A percentile compares a stretch with the other conserved stretches of the same genome.
Conservation (phyloP, 1,140 invertebrate genomes). For the Pollicipes pollicipes region DNA sequence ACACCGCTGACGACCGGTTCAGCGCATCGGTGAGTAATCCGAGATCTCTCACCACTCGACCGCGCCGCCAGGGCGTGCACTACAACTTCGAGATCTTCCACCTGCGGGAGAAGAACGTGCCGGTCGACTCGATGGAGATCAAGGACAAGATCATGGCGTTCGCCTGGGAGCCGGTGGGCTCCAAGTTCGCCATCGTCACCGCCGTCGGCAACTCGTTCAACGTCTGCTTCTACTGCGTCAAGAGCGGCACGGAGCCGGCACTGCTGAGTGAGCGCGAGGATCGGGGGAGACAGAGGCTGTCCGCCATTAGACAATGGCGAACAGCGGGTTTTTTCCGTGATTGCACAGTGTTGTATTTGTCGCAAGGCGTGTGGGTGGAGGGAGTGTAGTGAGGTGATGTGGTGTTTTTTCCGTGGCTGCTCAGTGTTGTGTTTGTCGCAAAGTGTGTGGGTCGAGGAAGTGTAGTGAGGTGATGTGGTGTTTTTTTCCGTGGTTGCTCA, state of each 20-base stretch:
- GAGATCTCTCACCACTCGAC: no score
- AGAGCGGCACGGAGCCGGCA: conserved; percentile 64
- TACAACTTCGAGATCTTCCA: conserved; percentile 99
- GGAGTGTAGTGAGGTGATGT: no score
- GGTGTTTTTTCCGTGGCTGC: no score
- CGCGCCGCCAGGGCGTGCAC: conserved; percentile 51
- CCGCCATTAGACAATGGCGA: not conserved
- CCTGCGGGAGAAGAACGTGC: conserved; percentile 92
- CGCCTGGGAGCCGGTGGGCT: conserved; percentile 94
- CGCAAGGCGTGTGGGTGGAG: no score
- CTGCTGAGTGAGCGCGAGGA: conserved; percentile 52
- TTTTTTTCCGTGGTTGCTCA: no score
- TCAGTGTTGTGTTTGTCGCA: no score
- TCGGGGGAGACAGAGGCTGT: not conserved
- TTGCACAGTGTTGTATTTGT: no score
- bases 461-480: no score
- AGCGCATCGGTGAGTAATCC: no score
- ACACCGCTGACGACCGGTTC: no score
- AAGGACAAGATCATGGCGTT: conserved; percentile 48
- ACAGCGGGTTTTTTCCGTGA: no score
- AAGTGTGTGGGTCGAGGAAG: no score
- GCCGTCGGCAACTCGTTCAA: conserved; percentile 46
- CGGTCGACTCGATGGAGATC: conserved; percentile 91
- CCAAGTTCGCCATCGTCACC: conserved; percentile 89
- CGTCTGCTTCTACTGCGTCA: conserved; percentile 86